Conservation (phyloP, 2,888 invertebrate genomes). For the Boloria euphrosyne region DNA sequence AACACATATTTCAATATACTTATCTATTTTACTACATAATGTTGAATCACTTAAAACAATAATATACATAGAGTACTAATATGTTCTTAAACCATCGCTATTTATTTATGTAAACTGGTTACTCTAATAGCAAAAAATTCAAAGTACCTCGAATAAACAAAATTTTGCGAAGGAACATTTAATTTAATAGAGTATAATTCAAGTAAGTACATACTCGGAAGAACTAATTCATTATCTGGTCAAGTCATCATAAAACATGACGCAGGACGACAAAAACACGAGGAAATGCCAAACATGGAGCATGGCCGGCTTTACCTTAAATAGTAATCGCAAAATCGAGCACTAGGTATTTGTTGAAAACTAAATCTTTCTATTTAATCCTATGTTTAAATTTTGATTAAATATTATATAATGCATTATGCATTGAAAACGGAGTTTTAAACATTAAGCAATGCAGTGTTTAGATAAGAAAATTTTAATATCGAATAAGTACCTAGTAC, state of each 20-base stretch:
- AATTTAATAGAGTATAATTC: constrained; percentile 10
- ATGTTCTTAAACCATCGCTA: too few relatives aligned
- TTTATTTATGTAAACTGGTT: background rate
- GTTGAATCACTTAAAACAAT: too few relatives aligned
- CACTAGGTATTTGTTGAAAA: constrained; percentile 14
- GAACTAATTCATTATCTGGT: constrained; percentile 23
- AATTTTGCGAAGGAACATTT: background rate
- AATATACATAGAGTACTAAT: too few relatives aligned
- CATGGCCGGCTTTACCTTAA: constrained; percentile 25
- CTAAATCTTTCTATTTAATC: constrained; percentile 6
- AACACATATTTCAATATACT: too few relatives aligned
- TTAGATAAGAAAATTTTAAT: too few relatives aligned
- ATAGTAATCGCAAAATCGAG: constrained; percentile 17
- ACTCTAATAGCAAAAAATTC: too few relatives aligned
- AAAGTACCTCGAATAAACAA: too few relatives aligned
- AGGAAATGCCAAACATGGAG: constrained; percentile 36
- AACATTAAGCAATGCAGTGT: too few relatives aligned
- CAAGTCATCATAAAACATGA: constrained; percentile 26
- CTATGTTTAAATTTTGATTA: constrained; percentile 1
- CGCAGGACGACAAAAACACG: constrained; percentile 30
- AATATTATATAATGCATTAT: background rate
- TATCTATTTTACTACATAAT: too few relatives aligned
- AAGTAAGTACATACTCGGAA: constrained; percentile 9
- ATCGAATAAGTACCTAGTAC: too few relatives aligned
- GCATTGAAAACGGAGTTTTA: background rate